Evolutionary conservation across 1,140 invertebrate species (phyloP).

Genomic region (Solenopsis invicta): DNA sequence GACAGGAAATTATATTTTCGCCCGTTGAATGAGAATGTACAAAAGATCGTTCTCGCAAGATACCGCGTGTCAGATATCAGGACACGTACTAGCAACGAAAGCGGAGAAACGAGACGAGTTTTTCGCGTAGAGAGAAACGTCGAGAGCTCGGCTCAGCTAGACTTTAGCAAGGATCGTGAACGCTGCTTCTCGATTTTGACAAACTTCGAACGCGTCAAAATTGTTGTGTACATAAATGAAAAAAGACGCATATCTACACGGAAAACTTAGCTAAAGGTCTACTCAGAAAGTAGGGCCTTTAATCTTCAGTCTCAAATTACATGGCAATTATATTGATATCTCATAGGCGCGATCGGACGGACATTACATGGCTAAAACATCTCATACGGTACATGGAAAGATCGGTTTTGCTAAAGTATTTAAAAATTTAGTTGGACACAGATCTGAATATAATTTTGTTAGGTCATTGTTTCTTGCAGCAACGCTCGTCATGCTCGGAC

Average conservation of each 20-base stretch:
- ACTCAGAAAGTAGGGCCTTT: no score
- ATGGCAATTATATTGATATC: no score
- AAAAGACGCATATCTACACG: not conserved
- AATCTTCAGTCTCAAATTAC: no score
- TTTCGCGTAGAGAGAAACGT: not conserved
- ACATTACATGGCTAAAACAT: no score
- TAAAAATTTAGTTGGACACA: no score
- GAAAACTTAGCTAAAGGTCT: no score
- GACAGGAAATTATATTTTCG: conserved; percentile 63
- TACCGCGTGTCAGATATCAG: conserved; percentile 43
- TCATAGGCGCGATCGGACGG: no score
- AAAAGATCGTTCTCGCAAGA: conserved; percentile 22
- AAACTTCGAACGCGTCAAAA: not conserved
- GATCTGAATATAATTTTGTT: no score
- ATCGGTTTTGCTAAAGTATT: no score
- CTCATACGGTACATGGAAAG: no score
- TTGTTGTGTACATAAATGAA: not conserved
- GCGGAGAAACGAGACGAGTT: not conserved
- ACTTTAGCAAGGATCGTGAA: not conserved
- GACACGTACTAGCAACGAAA: conserved; percentile 19
- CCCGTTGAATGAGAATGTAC: conserved; percentile 54
- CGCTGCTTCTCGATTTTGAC: not conserved
- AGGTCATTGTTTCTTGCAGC: no score
- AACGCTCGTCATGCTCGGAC: no score
- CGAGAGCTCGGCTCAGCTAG: not conserved